Evolutionary conservation across 2,888 invertebrate species (phyloP).

Genomic region (Luperina nickerlii): DNA sequence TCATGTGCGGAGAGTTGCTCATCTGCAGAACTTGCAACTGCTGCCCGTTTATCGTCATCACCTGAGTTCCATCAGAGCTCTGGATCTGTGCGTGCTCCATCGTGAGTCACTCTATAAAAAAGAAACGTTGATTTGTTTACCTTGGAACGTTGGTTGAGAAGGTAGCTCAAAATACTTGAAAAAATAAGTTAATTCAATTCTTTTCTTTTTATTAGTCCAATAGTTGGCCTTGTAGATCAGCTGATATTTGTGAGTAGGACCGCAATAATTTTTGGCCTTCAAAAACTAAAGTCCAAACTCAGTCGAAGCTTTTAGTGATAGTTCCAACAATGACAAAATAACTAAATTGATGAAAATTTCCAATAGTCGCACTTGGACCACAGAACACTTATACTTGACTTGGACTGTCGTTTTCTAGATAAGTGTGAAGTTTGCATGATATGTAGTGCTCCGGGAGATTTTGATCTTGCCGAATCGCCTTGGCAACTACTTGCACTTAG

Average conservation of each 20-base stretch:
- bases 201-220: too few relatives aligned
- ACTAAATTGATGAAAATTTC: neutral
- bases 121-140: neutral
- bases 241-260: neutral
- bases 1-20: slow-evolving; percentile 90
- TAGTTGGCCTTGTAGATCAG: neutral
- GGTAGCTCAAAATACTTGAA: neutral
- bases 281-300: neutral
- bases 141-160: neutral
- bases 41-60: slow-evolving; percentile 91
- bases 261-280: neutral
- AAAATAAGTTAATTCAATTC: neutral
- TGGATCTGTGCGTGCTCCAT: slow-evolving; percentile 91
- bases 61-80: slow-evolving; percentile 91
- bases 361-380: slow-evolving; percentile 5
- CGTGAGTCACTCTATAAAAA: slow-evolving; percentile 64
- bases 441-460: slow-evolving; percentile 9
- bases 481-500: neutral
- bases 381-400: too few relatives aligned
- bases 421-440: slow-evolving; percentile 50
- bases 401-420: slow-evolving; percentile 29
- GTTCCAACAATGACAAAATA: neutral
- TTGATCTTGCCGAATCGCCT: slow-evolving; percentile 7
- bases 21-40: slow-evolving; percentile 91
- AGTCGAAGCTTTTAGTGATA: neutral